Base-by-base conservation (phyloP, 64 coral and sea anemone species). In the Orbicella faveolata region DNA sequence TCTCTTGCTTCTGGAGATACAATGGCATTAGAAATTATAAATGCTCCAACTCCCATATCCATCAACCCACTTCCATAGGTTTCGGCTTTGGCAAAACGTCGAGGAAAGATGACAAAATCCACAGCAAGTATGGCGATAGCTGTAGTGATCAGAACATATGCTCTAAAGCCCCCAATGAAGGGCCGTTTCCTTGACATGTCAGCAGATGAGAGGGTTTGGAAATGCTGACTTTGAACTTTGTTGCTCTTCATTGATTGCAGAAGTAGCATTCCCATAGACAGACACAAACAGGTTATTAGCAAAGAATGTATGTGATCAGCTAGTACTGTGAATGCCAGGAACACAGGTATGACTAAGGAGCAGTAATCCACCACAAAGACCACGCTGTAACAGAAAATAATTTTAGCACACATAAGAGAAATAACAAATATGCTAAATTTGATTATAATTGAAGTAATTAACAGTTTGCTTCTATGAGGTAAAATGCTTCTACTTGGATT, bases 21-120 rank as follows among this genome's bases (percentile, higher is more conserved):
- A 63, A 99, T 91, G 61, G 97, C 94, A 96, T 99, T 95, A 23
- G 97, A 95, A 90, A 99, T 81, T 73, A 96, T 80, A 68, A 99
- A 99, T 34, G 94, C 88, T 34, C 97, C 97, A 78, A 99, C 97
- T 73, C 97, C 97, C 75, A 94, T 68, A 83, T 99, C 97, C 97
- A 99, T 99, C 1, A 99, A 25, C 8, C 97, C 97, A 52, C 88
- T 96, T 21, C 97, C 97, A 78, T 76, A 99, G 17, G 94, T 99
- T 94, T 99, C 97, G 21, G 97, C 90, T 80, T 99, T 99, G 77
- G 97, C 97, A 84, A 96, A 79, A 23, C 97, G 84, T 61, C 97
- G 78, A n/a, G 97, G 97, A 75, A 90, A 94, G 26, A 96, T 93
- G 34, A 70, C 51, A 91, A 99, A 99, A 67, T 99, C 97, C 14